Conservation (phyloP, 2,888 invertebrate species). For the Ophraella communa region DNA sequence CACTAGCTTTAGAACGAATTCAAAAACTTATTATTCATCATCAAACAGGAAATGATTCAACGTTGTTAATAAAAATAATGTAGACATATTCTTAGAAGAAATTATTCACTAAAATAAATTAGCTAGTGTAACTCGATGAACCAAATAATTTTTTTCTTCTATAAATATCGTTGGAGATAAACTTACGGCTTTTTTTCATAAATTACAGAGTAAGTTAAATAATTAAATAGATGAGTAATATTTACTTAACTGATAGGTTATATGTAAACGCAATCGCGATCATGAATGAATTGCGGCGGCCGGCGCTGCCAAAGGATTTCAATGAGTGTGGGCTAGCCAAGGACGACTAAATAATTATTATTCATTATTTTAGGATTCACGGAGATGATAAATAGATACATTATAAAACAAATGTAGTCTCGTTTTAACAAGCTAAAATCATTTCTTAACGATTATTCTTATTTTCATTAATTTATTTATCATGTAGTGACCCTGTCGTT, state of each 20-base stretch:
- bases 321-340: background rate
- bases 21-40: background rate
- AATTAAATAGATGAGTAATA: background rate
- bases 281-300: background rate
- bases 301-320: background rate
- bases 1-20: background rate
- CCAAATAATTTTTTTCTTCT: background rate
- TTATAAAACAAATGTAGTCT: background rate
- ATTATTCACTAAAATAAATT: constrained; percentile 22
- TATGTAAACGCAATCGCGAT: background rate
- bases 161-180: background rate
- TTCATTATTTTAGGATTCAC: background rate
- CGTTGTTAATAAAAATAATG: constrained; percentile 10
- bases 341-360: background rate
- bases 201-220: constrained; percentile 1
- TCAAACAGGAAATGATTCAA: constrained; percentile 22
- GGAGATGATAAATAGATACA: background rate
- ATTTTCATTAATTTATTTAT: too few species aligned
- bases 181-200: background rate
- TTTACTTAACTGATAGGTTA: background rate
- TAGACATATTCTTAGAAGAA: constrained; percentile 15
- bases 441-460: too few species aligned
- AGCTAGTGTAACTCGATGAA: background rate
- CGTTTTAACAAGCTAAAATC: too few species aligned
- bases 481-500: too few species aligned